Evolutionary conservation across 2,113 vertebrate species (phyloP).

Genomic region (Hydrochoerus hydrochaeris): DNA sequence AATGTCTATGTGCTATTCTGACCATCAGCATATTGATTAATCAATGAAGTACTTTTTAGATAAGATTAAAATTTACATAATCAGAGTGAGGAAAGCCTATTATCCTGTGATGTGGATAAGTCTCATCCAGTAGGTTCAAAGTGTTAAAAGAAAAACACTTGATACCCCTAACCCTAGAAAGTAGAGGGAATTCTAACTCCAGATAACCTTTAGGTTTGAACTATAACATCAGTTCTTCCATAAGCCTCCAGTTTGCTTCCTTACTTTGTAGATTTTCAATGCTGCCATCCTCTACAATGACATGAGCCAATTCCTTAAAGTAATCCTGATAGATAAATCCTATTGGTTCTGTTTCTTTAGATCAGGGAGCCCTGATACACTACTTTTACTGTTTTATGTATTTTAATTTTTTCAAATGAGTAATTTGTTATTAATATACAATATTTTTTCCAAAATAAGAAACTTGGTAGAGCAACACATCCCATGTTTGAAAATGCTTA

Average conservation of each 20-base stretch:
- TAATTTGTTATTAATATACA: neutral
- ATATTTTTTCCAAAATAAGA: neutral
- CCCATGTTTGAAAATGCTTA: neutral
- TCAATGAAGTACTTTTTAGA: neutral
- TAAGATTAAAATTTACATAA: neutral
- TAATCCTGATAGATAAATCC: neutral
- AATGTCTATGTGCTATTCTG: neutral
- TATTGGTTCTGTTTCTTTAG: neutral
- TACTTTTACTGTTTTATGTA: neutral
- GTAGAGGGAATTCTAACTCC: neutral
- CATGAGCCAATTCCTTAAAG: neutral
- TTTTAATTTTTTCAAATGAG: constrained; percentile 3
- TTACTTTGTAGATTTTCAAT: neutral
- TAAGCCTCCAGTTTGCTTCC: neutral
- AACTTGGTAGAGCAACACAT: neutral
- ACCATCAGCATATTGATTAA: neutral
- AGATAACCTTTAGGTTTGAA: neutral
- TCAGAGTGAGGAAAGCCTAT: neutral
- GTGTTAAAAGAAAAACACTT: neutral
- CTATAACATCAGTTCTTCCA: neutral
- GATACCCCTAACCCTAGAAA: neutral
- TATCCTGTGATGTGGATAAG: neutral
- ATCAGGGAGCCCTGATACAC: neutral
- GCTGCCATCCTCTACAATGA: neutral
- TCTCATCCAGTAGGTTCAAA: neutral